Evolutionary conservation across 2,888 invertebrate species (phyloP), one percentile per base, ranked within the genome.

Genomic region (Hemistola chrysoprasaria): DNA sequence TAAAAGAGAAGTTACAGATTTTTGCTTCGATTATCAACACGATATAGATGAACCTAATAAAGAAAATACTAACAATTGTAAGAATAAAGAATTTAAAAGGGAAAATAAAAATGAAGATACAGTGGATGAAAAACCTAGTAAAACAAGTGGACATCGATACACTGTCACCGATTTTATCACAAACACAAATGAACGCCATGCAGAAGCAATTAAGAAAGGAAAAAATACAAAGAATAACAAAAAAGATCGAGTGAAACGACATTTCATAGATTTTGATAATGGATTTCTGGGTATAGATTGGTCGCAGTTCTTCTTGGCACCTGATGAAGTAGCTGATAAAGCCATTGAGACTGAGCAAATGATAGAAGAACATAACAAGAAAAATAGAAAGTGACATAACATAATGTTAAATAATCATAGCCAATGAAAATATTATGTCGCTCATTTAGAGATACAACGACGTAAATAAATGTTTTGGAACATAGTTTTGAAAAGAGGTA

Each of bases 321-420:
- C 71, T 6, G 62, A 66, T 40, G 74, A 78, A 31, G 60, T 78
- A 1, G 68, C 65, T 29, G 58, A 68, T 35, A 58, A 58, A 21
- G 49, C 64, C 9, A 10, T 75, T 1, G 50, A 53, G 20, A 56
- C 64, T 1, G 72, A 78, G 24, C 53, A 65, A 30, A 53, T 66
- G 23, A 51, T 78, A 22, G 75, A 78, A 39, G 63, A 73, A 6
- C 49, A 73, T 41, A 68, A 76, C 28, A 58, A 59, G 8, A 61
- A 57, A 8, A 46, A 50, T 8, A 21, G 40, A 11, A 37, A 45
- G 3, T 33, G 34, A n/a, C n/a, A 43, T 39, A 22, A 42, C 22
- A n/a, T 11, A 10, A 39, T 27, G 8, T 8, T 25, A 33, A 16
- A 16, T 3, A 16, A 2, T 16, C 2, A 3, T 16, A n/a, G n/a